These are phyloP conservation scores for Hydropsyche tenuis DNA, from an alignment of 1,140 invertebrate species.

Conservation along the genomic window DNA sequence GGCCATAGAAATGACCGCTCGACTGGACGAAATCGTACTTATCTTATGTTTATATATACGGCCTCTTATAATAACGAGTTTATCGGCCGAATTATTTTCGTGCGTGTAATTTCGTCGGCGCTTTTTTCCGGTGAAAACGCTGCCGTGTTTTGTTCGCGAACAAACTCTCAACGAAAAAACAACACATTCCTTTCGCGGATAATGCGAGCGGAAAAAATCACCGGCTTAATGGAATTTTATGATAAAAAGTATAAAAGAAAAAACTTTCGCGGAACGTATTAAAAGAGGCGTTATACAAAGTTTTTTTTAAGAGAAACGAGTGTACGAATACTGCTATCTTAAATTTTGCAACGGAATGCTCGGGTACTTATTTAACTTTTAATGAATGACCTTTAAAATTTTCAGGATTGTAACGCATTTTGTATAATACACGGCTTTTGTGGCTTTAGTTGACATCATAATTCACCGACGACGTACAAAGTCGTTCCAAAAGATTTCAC, in stretches of 20 bases:
- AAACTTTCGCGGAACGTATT: constrained; percentile 23
- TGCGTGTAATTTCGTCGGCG: too few species aligned
- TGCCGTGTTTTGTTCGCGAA: neutral
- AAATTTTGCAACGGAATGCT: constrained; percentile 11
- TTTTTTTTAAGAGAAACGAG: constrained; percentile 5
- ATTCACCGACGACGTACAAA: constrained; percentile 8
- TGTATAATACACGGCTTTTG: constrained; percentile 1
- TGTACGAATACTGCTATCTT: constrained; percentile 2
- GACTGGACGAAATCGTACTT: constrained; percentile 14
- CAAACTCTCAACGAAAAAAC: neutral
- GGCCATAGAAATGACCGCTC: neutral
- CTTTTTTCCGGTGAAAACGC: constrained; percentile 4
- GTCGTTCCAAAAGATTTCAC: neutral
- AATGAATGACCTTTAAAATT: constrained; percentile 25
- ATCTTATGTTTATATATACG: too few species aligned
- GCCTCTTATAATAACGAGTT: too few species aligned
- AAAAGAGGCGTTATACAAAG: constrained; percentile 18
- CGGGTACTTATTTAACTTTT: constrained; percentile 25
- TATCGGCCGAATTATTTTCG: too few species aligned
- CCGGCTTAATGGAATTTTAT: constrained; percentile 28
- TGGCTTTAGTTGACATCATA: constrained; percentile 9
- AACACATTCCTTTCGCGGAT: constrained; percentile 24
- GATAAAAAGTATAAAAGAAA: constrained; percentile 27
- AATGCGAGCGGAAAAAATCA: constrained; percentile 12
- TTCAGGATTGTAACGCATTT: constrained; percentile 19